Conservation (phyloP, 2,797 vertebrate genomes). For the Mormyrus hasselquistii region DNA sequence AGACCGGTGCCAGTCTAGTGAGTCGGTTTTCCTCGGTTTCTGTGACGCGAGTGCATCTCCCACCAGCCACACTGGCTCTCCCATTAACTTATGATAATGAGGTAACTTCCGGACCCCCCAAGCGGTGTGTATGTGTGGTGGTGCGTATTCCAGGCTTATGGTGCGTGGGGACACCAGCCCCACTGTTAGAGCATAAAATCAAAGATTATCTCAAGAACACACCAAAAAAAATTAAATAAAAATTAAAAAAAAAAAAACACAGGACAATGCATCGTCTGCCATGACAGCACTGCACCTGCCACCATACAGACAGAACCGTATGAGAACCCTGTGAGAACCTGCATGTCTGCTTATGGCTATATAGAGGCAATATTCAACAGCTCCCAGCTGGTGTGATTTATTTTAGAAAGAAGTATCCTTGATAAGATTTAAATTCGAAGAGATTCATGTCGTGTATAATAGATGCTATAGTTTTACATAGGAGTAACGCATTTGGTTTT, state of each 20-base stretch:
- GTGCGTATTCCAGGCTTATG: background rate
- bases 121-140: background rate
- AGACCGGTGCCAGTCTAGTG: background rate
- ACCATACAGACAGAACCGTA: slow-evolving; percentile 1
- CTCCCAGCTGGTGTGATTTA: background rate
- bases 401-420: slow-evolving; percentile 1
- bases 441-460: slow-evolving; percentile 1
- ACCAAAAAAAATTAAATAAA: background rate
- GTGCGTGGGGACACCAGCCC: background rate
- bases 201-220: background rate
- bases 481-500: background rate
- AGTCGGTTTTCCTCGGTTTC: background rate
- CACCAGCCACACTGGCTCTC: background rate
- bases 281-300: background rate
- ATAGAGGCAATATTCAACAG: background rate
- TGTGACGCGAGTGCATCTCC: background rate
- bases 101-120: background rate
- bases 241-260: background rate
- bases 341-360: slow-evolving; percentile 5
- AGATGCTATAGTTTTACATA: background rate
- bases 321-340: background rate
- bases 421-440: background rate
- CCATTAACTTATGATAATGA: slow-evolving; percentile 24
- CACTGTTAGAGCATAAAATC: slow-evolving; percentile 6
- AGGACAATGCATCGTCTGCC: background rate